Base-by-base conservation (phyloP, 2,113 vertebrate genomes). In the Myotis davidii region DNA sequence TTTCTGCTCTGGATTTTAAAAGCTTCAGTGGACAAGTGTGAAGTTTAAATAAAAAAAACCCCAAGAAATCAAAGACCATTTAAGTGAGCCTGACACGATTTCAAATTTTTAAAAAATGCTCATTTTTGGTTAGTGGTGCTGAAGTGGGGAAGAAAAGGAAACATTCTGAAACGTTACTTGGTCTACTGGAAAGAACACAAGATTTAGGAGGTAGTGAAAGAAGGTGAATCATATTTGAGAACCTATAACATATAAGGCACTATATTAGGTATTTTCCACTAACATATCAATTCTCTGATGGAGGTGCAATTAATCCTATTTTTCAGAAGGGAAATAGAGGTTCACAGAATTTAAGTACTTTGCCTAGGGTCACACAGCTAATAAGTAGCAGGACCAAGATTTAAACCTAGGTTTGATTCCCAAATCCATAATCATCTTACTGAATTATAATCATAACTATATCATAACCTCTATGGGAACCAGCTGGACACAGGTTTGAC, bases 1-100 rank as follows among this genome's bases (percentile, higher is more conserved):
- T 96, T 96, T 94, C 87, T 90, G 59, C 87, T 85, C 74, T 70
- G 21, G 59, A 90, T 95, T 96, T 95, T 79, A 95, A 94, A 97
- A 93, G 83, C 29, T 91, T 90, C 61, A 90, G 39, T 69, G 85
- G 89, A 61, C 81, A 94, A 95, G 90, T 90, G 59, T 88, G 86
- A 96, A 96, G 27, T 94, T 64, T 78, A 90, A 59, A 39, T 91
- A 65, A 81, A 93, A 94, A 96, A 94, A 96, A 93, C 94, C 85
- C 90, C 45, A 95, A 92, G 81, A 95, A 90, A 87, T 93, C 59
- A 94, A 94, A 96, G 72, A 65, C 32, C 73, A 67, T 88, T 84
- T 90, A 94, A 96, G 50, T 25, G 73, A 92, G 16, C 8, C 29
- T 94, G 67, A 52, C 5, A 88, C 92, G 34, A 94, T 73, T 96